Percentiles rank a stretch among this genome's conserved stretches.
These are phyloP conservation scores for Actenoides hombroni DNA, from an alignment of 2,113 vertebrate genomes.

Conservation along the genomic window DNA sequence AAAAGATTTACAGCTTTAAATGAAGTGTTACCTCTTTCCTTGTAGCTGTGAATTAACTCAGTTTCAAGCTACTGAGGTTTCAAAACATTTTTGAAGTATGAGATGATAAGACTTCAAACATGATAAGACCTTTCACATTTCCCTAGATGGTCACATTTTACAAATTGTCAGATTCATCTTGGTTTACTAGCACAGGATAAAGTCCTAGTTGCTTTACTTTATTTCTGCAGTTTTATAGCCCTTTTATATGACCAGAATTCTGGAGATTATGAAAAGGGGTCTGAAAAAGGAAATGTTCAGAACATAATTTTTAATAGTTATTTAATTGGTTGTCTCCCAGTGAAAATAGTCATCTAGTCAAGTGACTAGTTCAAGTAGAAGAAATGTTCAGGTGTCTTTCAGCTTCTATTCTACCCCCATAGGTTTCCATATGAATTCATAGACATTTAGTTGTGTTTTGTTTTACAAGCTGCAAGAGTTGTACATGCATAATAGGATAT, in stretches of 20 bases:
- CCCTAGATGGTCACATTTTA: neutral
- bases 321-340: neutral
- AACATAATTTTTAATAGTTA: neutral
- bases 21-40: neutral
- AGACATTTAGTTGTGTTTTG: neutral
- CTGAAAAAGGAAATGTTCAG: neutral
- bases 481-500: neutral
- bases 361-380: neutral
- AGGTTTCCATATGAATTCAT: neutral
- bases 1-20: neutral
- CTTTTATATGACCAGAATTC: neutral
- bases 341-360: neutral
- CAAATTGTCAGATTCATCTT: conserved; percentile 6
- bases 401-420: neutral
- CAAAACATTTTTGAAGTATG: neutral
- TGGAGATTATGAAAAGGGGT: neutral
- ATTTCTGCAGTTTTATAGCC: neutral
- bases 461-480: neutral
- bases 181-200: neutral
- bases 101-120: neutral
- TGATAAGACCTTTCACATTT: neutral
- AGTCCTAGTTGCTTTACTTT: neutral
- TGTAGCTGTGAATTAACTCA: neutral
- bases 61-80: neutral
- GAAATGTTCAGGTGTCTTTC: neutral